A percentile compares a stretch with the other conserved stretches of the same genome.
These are phyloP conservation scores for Pipistrellus pipistrellus DNA, from an alignment of 2,797 vertebrate species.

Conservation along the genomic window DNA sequence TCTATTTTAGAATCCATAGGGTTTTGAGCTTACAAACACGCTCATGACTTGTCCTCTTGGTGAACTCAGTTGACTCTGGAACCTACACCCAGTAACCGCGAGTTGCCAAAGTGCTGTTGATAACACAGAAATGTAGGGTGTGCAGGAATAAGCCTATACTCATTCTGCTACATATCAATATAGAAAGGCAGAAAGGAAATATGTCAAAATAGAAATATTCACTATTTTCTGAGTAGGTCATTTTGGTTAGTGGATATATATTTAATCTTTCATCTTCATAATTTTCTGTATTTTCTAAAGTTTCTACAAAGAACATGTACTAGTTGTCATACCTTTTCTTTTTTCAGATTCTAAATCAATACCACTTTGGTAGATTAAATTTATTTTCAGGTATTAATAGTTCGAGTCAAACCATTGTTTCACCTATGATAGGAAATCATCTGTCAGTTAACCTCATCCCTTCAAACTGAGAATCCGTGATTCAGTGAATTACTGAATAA, in stretches of 20 bases:
- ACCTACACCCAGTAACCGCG: too few relatives aligned
- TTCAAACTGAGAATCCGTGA: constrained; percentile 8
- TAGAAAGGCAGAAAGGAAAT: not conserved
- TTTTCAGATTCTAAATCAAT: not conserved
- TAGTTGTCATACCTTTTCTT: not conserved
- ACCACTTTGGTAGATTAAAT: not conserved
- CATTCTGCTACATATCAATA: not conserved
- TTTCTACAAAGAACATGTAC: not conserved
- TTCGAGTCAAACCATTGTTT: constrained; percentile 1
- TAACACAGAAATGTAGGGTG: not conserved
- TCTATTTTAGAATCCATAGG: not conserved
- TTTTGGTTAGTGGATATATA: not conserved
- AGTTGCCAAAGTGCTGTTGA: not conserved
- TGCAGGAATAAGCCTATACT: not conserved
- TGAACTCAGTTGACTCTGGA: not conserved
- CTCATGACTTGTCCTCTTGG: not conserved
- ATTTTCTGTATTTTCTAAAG: not conserved
- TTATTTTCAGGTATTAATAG: not conserved
- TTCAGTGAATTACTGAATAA: not conserved
- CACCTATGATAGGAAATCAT: not conserved
- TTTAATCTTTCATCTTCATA: not conserved
- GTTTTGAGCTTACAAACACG: not conserved
- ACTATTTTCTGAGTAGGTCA: not conserved
- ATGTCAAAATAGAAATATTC: not conserved
- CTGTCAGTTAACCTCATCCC: not conserved